Evolutionary conservation across 53 echinoderm and acorn worm genomes (phyloP).

Genomic region (Glandiceps talaboti): DNA sequence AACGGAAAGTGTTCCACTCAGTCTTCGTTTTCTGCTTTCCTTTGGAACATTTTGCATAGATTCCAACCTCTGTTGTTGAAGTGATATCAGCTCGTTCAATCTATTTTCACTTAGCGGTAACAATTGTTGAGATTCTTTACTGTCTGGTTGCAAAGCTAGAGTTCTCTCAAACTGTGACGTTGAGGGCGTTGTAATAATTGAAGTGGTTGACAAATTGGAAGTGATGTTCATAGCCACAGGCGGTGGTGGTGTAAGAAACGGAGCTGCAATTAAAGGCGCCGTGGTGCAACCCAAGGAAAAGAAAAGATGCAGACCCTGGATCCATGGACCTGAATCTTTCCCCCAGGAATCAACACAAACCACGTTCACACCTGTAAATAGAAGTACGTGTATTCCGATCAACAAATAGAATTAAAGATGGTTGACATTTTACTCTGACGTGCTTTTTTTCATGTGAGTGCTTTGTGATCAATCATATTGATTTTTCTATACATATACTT

Average conservation of each 20-base stretch:
- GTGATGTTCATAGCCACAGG: not conserved
- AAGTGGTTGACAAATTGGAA: not conserved
- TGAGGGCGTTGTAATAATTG: too few species aligned
- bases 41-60: not conserved
- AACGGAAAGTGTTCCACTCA: too few species aligned
- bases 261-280: constrained; percentile 64
- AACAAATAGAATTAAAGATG: too few species aligned
- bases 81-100: too few species aligned
- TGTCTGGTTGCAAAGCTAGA: not conserved
- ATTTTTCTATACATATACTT: too few species aligned
- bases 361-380: constrained; percentile 72
- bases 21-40: not conserved
- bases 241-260: constrained; percentile 19
- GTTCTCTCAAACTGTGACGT: not conserved
- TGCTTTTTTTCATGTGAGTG: too few species aligned
- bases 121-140: too few species aligned
- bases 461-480: too few species aligned
- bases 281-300: constrained; percentile 76
- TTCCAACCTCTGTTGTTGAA: too few species aligned
- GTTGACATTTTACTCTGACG: too few species aligned
- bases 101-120: too few species aligned
- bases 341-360: constrained; percentile 87
- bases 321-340: constrained; percentile 39
- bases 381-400: too few species aligned
- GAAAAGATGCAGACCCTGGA: constrained; percentile 78